phyloP scores from a whole-genome alignment of 2,797 vertebrate genomes.

The Sebastes miniatus region DNA sequence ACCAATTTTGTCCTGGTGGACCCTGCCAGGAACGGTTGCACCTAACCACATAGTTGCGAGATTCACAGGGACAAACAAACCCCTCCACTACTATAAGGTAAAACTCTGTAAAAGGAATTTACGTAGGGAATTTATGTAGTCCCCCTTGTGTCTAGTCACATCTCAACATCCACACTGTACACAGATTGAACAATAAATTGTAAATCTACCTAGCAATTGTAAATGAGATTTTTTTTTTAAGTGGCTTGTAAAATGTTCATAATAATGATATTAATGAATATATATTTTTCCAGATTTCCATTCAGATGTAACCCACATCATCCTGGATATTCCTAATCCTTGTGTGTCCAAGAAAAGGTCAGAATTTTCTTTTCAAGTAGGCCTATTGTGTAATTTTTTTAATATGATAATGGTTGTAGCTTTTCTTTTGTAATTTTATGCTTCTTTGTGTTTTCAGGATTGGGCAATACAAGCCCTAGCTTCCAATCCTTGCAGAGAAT shows the following conservation, averaged over 20 bases:
- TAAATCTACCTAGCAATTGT: not conserved
- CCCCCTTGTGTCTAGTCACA: not conserved
- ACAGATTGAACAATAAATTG: not conserved
- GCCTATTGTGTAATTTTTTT: not conserved
- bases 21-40: not conserved
- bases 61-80: not conserved
- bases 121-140: not conserved
- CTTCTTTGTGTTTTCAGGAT: conserved; percentile 64
- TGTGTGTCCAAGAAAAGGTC: conserved; percentile 47
- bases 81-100: not conserved
- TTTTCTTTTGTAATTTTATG: conserved; percentile 3
- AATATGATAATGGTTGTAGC: not conserved
- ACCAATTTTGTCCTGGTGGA: not conserved
- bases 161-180: not conserved
- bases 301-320: conserved; percentile 29
- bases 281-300: conserved; percentile 36
- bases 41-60: not conserved
- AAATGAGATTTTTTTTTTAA: not conserved
- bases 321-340: conserved; percentile 2
- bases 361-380: not conserved
- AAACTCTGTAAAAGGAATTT: not conserved
- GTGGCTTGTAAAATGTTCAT: not conserved
- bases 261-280: not conserved
- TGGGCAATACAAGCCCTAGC: conserved; percentile 20
- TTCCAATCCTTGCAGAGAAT: conserved; percentile 59